phyloP scores from a whole-genome alignment of 1,140 invertebrate species.

The Cydia splendana region DNA sequence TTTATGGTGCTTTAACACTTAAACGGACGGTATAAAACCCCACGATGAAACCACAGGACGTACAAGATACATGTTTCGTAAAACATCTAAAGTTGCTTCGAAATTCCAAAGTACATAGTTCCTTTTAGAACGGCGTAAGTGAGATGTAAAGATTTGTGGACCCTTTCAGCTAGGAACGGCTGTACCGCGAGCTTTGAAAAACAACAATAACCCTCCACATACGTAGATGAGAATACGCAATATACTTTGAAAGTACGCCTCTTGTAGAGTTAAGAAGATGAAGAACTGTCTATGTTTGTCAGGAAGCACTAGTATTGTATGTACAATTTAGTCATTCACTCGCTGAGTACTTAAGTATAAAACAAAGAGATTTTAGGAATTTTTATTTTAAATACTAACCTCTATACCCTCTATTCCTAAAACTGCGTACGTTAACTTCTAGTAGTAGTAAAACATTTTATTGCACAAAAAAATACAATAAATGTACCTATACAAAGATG shows the following conservation, averaged over 20 bases:
- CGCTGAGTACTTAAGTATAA: too few relatives aligned
- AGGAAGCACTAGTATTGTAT: not conserved
- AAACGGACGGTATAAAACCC: conserved; percentile 47
- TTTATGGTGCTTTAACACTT: conserved; percentile 72
- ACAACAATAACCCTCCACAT: conserved; percentile 73
- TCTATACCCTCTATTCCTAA: too few relatives aligned
- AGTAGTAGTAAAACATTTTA: too few relatives aligned
- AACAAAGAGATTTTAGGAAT: too few relatives aligned
- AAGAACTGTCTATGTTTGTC: conserved; percentile 34
- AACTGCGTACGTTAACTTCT: too few relatives aligned
- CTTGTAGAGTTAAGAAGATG: conserved; percentile 47
- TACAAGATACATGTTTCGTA: conserved; percentile 48
- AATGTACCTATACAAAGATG: too few relatives aligned
- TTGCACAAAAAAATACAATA: too few relatives aligned
- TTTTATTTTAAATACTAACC: too few relatives aligned
- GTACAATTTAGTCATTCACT: not conserved
- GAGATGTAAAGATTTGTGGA: conserved; percentile 57
- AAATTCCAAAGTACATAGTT: conserved; percentile 55
- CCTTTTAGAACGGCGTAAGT: conserved; percentile 49
- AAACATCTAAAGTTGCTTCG: conserved; percentile 49
- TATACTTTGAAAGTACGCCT: conserved; percentile 69
- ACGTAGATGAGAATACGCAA: conserved; percentile 74
- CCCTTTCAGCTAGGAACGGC: conserved; percentile 50
- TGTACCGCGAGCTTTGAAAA: conserved; percentile 68
- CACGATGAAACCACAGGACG: not conserved